A percentile compares a stretch with the other conserved stretches of the same genome.
These are phyloP conservation scores for Autographa pulchrina DNA, from an alignment of 2,888 invertebrate species.

Conservation along the genomic window DNA sequence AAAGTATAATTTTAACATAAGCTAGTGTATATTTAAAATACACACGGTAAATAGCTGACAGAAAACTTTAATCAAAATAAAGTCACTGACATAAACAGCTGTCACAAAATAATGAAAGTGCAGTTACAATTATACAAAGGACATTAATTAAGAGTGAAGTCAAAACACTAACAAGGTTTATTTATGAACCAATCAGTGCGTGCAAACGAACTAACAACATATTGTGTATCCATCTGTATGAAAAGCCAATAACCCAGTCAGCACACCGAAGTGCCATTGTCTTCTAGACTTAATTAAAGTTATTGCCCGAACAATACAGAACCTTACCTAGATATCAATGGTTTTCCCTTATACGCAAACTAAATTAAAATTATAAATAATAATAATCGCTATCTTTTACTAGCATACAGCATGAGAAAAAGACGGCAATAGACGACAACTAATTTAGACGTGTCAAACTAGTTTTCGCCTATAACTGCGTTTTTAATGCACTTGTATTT, in stretches of 20 bases:
- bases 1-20: no score
- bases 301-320: conserved; percentile 13
- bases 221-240: neutral
- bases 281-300: conserved; percentile 22
- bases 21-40: no score
- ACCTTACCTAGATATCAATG: conserved; percentile 17
- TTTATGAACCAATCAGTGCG: neutral
- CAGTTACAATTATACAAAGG: neutral
- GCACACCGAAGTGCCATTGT: conserved; percentile 11
- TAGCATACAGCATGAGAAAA: no score
- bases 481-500: no score
- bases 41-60: neutral
- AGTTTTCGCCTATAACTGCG: no score
- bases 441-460: no score
- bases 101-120: neutral
- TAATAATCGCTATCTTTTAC: no score
- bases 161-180: neutral
- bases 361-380: no score
- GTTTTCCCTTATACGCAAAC: no score
- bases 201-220: neutral
- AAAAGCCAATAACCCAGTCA: conserved; percentile 7
- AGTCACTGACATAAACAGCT: neutral
- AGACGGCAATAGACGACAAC: no score
- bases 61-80: neutral
- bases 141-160: conserved; percentile 3